Conservation (phyloP, 2,113 vertebrate species). For the Myotis yumanensis region DNA sequence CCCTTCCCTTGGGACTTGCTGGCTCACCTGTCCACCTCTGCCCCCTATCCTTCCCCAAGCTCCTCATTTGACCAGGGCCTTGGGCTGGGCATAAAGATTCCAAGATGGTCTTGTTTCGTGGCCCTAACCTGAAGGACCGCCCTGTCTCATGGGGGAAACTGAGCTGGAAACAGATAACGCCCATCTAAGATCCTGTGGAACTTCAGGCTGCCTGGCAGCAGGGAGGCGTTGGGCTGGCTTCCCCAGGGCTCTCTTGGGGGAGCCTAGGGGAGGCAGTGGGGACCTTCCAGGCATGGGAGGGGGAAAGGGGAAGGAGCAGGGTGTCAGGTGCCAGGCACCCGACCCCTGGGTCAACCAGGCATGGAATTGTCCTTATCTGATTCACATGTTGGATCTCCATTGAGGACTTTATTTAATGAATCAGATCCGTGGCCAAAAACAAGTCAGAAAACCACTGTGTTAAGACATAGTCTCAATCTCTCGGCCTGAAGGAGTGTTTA, state of each 20-base stretch:
- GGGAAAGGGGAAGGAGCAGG: background rate
- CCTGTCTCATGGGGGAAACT: background rate
- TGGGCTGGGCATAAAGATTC: background rate
- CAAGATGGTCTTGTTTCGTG: background rate
- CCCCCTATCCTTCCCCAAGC: background rate
- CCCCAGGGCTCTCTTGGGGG: background rate
- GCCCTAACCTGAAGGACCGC: background rate
- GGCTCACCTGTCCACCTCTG: background rate
- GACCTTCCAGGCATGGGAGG: background rate
- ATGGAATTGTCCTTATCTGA: background rate
- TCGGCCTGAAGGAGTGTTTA: background rate
- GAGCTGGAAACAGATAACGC: background rate
- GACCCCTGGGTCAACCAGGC: background rate
- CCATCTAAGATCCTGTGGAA: background rate
- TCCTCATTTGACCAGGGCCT: background rate
- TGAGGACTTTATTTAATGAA: background rate
- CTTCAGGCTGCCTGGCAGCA: background rate
- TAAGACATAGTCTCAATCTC: background rate
- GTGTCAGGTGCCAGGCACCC: background rate
- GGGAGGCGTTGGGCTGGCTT: background rate
- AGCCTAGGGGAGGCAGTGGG: background rate
- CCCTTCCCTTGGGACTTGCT: background rate
- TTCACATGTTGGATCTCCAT: background rate
- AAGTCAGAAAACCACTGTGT: background rate
- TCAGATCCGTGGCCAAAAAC: conserved; percentile 23